phyloP scores from a whole-genome alignment of 2,113 vertebrate genomes.

The Haemorhous mexicanus region DNA sequence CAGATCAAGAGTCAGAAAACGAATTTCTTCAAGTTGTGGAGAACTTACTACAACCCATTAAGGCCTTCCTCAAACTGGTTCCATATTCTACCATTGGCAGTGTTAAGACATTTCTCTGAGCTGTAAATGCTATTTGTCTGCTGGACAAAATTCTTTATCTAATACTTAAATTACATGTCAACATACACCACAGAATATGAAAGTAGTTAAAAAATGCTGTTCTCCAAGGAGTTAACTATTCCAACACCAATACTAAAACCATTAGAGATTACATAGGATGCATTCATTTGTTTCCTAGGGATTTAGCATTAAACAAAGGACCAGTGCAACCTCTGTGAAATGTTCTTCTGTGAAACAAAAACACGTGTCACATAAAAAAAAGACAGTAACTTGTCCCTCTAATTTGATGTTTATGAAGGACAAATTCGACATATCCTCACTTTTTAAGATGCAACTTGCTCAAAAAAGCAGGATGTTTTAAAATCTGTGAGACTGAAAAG shows the following conservation, averaged over 20 bases:
- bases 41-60: neutral
- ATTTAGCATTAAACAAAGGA: neutral
- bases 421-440: neutral
- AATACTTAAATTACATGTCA: neutral
- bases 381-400: neutral
- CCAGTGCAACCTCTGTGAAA: neutral
- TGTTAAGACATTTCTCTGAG: neutral
- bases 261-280: neutral
- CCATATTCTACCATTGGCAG: neutral
- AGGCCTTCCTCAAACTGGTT: neutral
- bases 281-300: neutral
- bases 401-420: neutral
- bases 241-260: neutral
- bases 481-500: neutral
- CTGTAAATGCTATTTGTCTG: neutral
- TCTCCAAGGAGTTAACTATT: neutral
- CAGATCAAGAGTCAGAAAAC: constrained; percentile 36
- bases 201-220: neutral
- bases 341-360: neutral
- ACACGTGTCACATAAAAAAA: neutral
- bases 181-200: neutral
- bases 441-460: neutral
- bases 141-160: neutral
- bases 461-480: neutral
- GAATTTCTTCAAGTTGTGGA: constrained; percentile 22